Conservation (phyloP, 1,140 invertebrate species). For the Oncopodura yosiiana region DNA sequence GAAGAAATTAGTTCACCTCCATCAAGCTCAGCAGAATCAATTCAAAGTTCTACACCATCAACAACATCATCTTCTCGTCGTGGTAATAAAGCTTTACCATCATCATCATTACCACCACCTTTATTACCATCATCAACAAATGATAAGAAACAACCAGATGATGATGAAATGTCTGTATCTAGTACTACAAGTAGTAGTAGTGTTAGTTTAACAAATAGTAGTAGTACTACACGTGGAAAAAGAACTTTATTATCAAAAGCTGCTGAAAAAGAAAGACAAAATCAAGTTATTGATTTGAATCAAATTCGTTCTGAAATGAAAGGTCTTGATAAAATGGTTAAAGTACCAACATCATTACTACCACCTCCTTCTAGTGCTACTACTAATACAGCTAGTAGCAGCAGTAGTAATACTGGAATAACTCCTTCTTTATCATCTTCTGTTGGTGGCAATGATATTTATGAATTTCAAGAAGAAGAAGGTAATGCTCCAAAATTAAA, state of each 20-base stretch:
- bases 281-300: slow-evolving; percentile 57
- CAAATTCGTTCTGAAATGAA: slow-evolving; percentile 73
- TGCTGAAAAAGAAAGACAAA: not conserved
- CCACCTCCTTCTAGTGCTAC: not conserved
- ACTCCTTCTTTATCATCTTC: not conserved
- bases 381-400: not conserved
- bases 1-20: no score
- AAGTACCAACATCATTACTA: slow-evolving; percentile 5
- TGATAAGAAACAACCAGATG: slow-evolving; percentile 40
- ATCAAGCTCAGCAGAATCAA: no score
- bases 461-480: slow-evolving; percentile 24
- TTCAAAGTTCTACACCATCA: no score
- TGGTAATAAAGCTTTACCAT: no score
- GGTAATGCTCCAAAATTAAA: slow-evolving; percentile 31
- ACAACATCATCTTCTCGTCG: no score
- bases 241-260: slow-evolving; percentile 27
- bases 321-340: slow-evolving; percentile 57
- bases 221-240: slow-evolving; percentile 35
- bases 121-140: slow-evolving; percentile 34
- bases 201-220: slow-evolving; percentile 35
- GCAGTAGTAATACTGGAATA: not conserved
- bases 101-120: not conserved
- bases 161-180: slow-evolving; percentile 34
- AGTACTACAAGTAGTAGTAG: no score
- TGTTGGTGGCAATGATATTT: slow-evolving; percentile 15